Conservation (phyloP, 2,113 vertebrate species). For the Dasyornis broadbenti region DNA sequence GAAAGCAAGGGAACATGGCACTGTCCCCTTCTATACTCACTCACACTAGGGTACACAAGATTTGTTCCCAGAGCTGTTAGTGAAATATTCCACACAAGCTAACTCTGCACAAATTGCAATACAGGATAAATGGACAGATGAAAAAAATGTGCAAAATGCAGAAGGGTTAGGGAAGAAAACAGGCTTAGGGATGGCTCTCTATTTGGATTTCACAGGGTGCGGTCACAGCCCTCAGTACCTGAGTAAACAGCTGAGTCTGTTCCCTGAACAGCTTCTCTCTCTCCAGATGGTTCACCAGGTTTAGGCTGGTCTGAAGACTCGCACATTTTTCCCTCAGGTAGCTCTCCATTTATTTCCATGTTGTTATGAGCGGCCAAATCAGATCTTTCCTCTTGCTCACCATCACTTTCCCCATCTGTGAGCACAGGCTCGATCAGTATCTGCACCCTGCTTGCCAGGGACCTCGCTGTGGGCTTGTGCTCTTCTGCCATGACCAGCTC, state of each 20-base stretch:
- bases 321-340: not conserved
- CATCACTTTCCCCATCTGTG: not conserved
- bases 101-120: not conserved
- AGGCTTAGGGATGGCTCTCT: not conserved
- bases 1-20: not conserved
- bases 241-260: conserved; percentile 15
- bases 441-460: conserved; percentile 28
- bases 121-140: not conserved
- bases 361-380: not conserved
- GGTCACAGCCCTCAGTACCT: conserved; percentile 32
- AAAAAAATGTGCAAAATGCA: not conserved
- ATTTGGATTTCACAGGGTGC: not conserved
- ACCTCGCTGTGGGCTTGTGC: not conserved
- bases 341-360: conserved; percentile 1
- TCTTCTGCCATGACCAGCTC: not conserved
- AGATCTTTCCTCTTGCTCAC: not conserved
- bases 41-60: rapidly evolving
- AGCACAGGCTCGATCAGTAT: conserved; percentile 59
- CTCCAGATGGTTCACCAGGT: not conserved
- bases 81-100: not conserved
- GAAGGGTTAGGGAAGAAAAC: not conserved
- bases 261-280: not conserved
- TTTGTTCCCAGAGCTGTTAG: not conserved
- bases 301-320: not conserved
- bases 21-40: not conserved